Percentiles rank a stretch among this genome's conserved stretches.
These are phyloP conservation scores for Pinna nobilis DNA, from an alignment of 1,140 invertebrate species.

Conservation along the genomic window DNA sequence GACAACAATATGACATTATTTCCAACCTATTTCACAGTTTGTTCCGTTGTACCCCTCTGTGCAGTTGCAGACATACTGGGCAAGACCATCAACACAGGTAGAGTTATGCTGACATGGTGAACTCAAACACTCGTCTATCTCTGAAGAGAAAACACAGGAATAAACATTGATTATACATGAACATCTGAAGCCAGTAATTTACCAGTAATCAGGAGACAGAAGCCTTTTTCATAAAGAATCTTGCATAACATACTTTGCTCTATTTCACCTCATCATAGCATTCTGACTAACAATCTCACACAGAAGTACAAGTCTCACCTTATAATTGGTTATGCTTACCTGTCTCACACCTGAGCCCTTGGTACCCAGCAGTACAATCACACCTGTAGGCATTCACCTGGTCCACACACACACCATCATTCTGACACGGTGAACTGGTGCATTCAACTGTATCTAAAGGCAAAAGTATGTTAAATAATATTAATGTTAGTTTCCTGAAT, in stretches of 20 bases:
- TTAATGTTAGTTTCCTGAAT: no score
- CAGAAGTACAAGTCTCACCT: background rate
- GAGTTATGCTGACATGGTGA: constrained; percentile 29
- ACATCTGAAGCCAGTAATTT: constrained; percentile 6
- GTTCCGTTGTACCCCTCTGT: constrained; percentile 20
- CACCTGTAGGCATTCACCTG: constrained; percentile 11
- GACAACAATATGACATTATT: constrained; percentile 26
- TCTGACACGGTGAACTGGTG: constrained; percentile 20
- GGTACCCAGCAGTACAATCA: constrained; percentile 20
- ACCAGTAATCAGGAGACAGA: constrained; percentile 6
- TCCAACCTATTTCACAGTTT: constrained; percentile 29
- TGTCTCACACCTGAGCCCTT: constrained; percentile 27
- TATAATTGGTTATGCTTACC: constrained; percentile 8
- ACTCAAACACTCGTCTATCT: constrained; percentile 15
- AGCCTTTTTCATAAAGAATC: constrained; percentile 34
- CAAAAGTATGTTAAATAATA: no score
- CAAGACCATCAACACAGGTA: constrained; percentile 12
- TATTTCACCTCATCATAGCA: no score
- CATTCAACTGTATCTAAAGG: constrained; percentile 41
- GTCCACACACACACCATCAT: constrained; percentile 34
- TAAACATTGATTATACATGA: no score
- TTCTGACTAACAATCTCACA: background rate
- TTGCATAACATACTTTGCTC: no score
- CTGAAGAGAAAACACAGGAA: constrained; percentile 2
- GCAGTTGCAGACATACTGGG: constrained; percentile 27